phyloP scores from a whole-genome alignment of 2,888 invertebrate genomes.

The Cephus sareptanus region DNA sequence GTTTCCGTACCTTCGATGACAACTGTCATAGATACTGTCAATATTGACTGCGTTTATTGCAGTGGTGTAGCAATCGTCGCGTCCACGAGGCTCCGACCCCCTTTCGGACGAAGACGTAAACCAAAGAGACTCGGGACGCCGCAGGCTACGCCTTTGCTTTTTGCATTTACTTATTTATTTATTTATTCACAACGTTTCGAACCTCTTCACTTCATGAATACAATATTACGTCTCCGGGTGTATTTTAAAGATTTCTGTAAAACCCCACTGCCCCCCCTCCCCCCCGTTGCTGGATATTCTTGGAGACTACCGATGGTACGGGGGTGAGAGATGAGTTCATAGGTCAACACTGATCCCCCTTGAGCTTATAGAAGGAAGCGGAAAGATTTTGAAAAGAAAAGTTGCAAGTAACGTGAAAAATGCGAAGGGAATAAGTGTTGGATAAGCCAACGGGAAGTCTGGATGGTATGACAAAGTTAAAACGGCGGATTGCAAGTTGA shows the following conservation, averaged over 20 bases:
- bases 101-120: not conserved
- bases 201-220: conserved; percentile 54
- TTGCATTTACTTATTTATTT: conserved; percentile 41
- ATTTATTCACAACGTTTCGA: conserved; percentile 55
- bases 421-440: not conserved
- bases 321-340: not conserved
- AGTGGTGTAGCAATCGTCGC: not conserved
- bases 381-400: not conserved
- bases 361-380: not conserved
- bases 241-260: conserved; percentile 20
- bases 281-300: conserved; percentile 3
- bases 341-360: not conserved
- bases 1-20: not conserved
- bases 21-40: not conserved
- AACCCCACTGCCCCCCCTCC: not conserved
- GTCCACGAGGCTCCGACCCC: not conserved
- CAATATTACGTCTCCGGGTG: conserved; percentile 38
- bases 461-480: not conserved
- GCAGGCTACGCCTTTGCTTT: conserved; percentile 7
- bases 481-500: not conserved
- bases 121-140: not conserved
- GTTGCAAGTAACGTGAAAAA: not conserved
- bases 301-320: not conserved
- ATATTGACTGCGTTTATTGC: not conserved
- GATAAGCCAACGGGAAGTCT: not conserved